Percentiles rank a stretch among this genome's conserved stretches.
These are phyloP conservation scores for Sceloporus undulatus DNA, from an alignment of 2,113 vertebrate species.

Conservation along the genomic window DNA sequence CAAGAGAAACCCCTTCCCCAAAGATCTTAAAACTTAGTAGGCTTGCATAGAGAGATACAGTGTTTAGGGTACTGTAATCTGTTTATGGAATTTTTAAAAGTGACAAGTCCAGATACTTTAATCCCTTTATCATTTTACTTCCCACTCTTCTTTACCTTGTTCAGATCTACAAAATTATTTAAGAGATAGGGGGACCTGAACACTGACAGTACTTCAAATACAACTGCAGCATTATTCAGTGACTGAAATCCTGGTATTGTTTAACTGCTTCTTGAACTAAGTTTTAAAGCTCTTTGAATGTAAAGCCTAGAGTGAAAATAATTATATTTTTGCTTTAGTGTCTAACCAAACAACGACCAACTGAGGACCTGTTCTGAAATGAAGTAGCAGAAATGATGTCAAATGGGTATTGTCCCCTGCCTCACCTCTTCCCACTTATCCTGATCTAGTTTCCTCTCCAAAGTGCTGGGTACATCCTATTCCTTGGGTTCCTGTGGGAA, in stretches of 20 bases:
- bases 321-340: background rate
- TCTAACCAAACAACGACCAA: background rate
- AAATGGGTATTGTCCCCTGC: slow-evolving; percentile 50
- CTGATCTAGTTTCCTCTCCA: slow-evolving; percentile 61
- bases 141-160: background rate
- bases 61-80: too few relatives aligned
- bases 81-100: background rate
- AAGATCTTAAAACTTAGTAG: too few relatives aligned
- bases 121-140: background rate
- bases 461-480: slow-evolving; percentile 57
- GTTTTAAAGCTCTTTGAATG: background rate
- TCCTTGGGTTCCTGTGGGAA: slow-evolving; percentile 84
- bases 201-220: background rate
- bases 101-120: background rate
- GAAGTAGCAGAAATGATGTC: slow-evolving; percentile 60
- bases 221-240: background rate
- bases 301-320: background rate
- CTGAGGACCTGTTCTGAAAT: background rate
- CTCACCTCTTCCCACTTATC: slow-evolving; percentile 55
- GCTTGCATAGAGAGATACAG: too few relatives aligned
- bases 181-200: background rate
- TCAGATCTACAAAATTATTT: background rate
- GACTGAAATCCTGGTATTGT: background rate
- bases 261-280: background rate
- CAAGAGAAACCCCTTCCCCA: too few relatives aligned